Evolutionary conservation across 2,797 vertebrate species (phyloP).

Genomic region (Argyrosomus regius): DNA sequence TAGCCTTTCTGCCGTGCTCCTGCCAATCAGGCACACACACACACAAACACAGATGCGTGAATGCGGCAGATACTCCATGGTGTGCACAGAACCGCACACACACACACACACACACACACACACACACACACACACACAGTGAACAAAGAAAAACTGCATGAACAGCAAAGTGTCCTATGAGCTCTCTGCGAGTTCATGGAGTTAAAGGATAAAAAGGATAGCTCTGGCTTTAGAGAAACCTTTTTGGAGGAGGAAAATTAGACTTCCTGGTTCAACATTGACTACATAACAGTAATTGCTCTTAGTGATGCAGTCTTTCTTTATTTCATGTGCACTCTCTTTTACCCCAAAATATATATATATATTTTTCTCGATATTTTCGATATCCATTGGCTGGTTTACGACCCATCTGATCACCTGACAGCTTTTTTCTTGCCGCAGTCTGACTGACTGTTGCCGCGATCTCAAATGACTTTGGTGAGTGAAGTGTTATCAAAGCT

Average conservation of each 20-base stretch:
- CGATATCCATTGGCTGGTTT: background rate
- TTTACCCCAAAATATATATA: too few relatives aligned
- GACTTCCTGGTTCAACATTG: background rate
- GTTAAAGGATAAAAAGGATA: background rate
- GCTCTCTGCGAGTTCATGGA: background rate
- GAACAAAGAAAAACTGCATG: conserved; percentile 21
- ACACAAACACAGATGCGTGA: background rate
- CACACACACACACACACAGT: conserved; percentile 1
- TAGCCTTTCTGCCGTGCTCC: conserved; percentile 77
- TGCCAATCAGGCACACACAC: conserved; percentile 69
- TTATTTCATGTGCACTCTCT: background rate
- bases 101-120: too few relatives aligned
- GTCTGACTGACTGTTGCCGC: background rate
- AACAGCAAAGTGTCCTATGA: background rate
- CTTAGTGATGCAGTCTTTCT: background rate
- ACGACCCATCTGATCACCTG: background rate
- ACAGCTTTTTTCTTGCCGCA: background rate
- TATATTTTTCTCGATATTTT: background rate
- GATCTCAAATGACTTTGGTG: conserved; percentile 5
- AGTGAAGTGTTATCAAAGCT: background rate
- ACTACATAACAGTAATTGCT: background rate
- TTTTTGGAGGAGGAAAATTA: background rate
- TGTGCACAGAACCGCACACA: conserved; percentile 6
- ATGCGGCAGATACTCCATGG: background rate
- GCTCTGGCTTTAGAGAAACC: background rate